These are phyloP conservation scores for Leguminivora glycinivorella DNA, from an alignment of 1,140 invertebrate species.

Conservation along the genomic window DNA sequence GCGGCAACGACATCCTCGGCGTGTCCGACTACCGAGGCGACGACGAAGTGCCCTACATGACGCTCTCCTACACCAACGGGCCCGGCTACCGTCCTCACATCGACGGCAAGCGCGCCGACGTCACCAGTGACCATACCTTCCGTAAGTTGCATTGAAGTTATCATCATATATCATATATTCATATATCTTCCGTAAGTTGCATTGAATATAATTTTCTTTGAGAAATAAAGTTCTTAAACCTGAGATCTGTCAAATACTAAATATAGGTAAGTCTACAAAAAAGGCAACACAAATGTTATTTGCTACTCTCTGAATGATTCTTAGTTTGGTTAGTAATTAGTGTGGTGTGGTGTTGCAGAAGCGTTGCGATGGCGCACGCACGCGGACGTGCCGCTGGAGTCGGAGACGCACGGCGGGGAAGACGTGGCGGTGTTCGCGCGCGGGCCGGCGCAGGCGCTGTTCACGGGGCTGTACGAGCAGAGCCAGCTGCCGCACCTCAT, in stretches of 20 bases:
- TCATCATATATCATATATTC: not conserved
- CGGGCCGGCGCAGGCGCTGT: slow-evolving; percentile 71
- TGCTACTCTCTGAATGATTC: too few relatives aligned
- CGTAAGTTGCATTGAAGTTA: slow-evolving; percentile 12
- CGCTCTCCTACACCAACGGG: slow-evolving; percentile 84
- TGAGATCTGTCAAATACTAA: too few relatives aligned
- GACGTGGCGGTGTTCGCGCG: slow-evolving; percentile 71
- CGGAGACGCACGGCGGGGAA: slow-evolving; percentile 80
- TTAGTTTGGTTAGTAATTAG: too few relatives aligned
- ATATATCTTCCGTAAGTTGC: too few relatives aligned
- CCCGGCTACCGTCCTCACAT: slow-evolving; percentile 35
- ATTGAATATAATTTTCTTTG: too few relatives aligned
- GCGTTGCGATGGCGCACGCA: slow-evolving; percentile 47
- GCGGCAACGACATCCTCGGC: slow-evolving; percentile 80
- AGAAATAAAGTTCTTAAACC: too few relatives aligned
- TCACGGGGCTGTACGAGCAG: slow-evolving; percentile 79
- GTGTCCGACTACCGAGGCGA: slow-evolving; percentile 39
- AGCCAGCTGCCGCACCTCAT: slow-evolving; percentile 79
- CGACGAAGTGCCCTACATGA: slow-evolving; percentile 80
- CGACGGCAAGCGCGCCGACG: slow-evolving; percentile 17
- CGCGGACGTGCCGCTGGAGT: slow-evolving; percentile 67
- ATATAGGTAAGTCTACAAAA: too few relatives aligned
- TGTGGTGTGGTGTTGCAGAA: too few relatives aligned
- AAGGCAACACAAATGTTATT: too few relatives aligned
- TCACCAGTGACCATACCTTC: slow-evolving; percentile 25